Percentiles rank a stretch among this genome's conserved stretches.
Evolutionary conservation across 2,797 vertebrate genomes (phyloP).

Genomic region (Phyllotis vaccarum): DNA sequence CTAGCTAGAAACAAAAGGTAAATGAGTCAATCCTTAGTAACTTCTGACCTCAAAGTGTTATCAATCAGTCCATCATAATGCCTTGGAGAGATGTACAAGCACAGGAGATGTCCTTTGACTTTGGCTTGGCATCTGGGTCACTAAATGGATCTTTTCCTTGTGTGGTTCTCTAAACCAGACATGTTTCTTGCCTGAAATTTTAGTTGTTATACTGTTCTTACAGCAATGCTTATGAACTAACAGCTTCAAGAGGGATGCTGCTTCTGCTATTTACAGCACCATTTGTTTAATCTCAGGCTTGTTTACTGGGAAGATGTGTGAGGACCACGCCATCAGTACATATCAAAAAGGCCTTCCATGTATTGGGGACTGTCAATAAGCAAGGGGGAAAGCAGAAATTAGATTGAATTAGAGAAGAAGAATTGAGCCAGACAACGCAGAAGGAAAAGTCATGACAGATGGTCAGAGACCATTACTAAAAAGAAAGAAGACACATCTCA

Average conservation of each 20-base stretch:
- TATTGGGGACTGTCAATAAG: neutral
- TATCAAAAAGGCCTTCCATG: neutral
- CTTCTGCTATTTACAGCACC: neutral
- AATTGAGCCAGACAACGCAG: constrained; percentile 37
- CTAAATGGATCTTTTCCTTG: neutral
- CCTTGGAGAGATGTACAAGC: neutral
- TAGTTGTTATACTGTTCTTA: constrained; percentile 13
- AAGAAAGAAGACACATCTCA: neutral
- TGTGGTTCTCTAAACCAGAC: constrained; percentile 16
- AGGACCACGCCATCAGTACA: neutral
- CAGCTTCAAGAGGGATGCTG: neutral
- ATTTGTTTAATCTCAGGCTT: neutral
- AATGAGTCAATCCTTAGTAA: constrained; percentile 15
- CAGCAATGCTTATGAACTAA: neutral
- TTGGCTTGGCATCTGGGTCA: neutral
- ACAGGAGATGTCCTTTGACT: neutral
- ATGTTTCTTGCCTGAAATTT: constrained; percentile 9
- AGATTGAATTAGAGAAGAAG: neutral
- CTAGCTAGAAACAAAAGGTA: neutral
- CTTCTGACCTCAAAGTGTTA: neutral
- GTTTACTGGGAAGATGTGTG: neutral
- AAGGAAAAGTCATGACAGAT: constrained; percentile 19
- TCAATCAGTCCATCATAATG: constrained; percentile 40
- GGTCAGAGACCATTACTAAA: constrained; percentile 51
- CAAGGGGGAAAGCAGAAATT: constrained; percentile 54